A percentile compares a stretch with the other conserved stretches of the same genome.
These are phyloP conservation scores for Archegozetes longisetosus DNA, from an alignment of 1,140 invertebrate genomes.

Conservation along the genomic window DNA sequence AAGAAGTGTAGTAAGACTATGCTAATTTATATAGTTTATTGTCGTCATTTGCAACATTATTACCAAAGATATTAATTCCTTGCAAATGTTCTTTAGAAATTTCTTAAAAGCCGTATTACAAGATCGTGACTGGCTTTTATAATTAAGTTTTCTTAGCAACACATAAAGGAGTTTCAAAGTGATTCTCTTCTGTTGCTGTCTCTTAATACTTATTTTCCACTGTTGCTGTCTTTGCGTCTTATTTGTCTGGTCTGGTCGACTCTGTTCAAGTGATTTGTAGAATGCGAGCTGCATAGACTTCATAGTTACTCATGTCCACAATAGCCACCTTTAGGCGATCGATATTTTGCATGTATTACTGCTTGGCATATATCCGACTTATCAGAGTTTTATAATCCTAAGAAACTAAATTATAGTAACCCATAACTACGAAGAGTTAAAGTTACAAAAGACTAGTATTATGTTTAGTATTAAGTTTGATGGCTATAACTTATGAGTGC, in stretches of 20 bases:
- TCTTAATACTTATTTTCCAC: too few relatives aligned
- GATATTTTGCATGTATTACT: neutral
- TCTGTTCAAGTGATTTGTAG: too few relatives aligned
- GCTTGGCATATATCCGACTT: neutral
- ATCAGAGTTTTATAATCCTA: neutral
- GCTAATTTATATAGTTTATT: neutral
- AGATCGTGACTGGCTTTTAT: neutral
- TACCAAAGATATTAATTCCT: neutral
- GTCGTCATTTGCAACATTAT: neutral
- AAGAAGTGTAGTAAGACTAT: neutral
- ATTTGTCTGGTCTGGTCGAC: too few relatives aligned
- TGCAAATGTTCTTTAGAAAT: neutral
- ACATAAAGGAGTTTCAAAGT: neutral
- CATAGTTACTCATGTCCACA: neutral
- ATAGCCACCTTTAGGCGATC: neutral
- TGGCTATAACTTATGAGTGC: neutral
- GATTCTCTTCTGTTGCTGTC: too few relatives aligned
- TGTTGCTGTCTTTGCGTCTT: too few relatives aligned
- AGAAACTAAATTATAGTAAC: neutral
- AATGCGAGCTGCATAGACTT: neutral
- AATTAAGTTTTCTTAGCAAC: neutral
- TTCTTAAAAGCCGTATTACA: neutral
- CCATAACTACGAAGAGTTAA: neutral
- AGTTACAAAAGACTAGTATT: neutral
- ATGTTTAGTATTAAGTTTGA: neutral